phyloP scores from a whole-genome alignment of 2,797 vertebrate genomes.

The Mormyrops boulengeri region DNA sequence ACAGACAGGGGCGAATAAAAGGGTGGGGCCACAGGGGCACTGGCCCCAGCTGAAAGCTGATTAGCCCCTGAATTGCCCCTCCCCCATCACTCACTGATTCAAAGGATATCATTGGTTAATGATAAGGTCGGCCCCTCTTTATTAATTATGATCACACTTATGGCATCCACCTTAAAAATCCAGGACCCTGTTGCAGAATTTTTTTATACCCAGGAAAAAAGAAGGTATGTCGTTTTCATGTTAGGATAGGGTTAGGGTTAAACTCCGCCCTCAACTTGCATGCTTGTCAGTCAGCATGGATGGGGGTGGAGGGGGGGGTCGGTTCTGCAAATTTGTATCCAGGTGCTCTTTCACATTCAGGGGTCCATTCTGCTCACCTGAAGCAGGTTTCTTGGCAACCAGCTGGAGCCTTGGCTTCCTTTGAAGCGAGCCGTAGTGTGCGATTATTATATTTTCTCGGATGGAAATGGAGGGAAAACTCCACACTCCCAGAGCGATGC shows the following conservation, averaged over 20 bases:
- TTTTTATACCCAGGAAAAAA: background rate
- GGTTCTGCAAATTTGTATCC: background rate
- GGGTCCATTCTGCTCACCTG: slow-evolving; percentile 33
- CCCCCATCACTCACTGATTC: background rate
- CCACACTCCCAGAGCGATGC: background rate
- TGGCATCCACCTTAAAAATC: background rate
- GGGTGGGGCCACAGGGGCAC: background rate
- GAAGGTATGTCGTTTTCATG: background rate
- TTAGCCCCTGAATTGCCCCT: background rate
- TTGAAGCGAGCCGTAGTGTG: slow-evolving; percentile 18
- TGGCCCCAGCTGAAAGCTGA: background rate
- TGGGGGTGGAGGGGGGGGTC: background rate
- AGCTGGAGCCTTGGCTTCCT: background rate
- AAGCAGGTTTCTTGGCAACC: slow-evolving; percentile 18
- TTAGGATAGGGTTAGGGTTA: background rate
- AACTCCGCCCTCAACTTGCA: background rate
- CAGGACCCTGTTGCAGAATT: background rate
- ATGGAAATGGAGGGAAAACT: slow-evolving; percentile 7
- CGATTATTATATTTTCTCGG: slow-evolving; percentile 16
- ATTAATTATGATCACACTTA: background rate
- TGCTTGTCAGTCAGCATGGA: background rate
- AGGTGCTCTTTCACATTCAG: background rate
- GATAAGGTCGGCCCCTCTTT: background rate
- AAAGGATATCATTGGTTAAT: background rate
- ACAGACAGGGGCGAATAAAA: background rate